Conservation (phyloP, 2,888 invertebrate genomes). For the Gryllus longicercus region DNA sequence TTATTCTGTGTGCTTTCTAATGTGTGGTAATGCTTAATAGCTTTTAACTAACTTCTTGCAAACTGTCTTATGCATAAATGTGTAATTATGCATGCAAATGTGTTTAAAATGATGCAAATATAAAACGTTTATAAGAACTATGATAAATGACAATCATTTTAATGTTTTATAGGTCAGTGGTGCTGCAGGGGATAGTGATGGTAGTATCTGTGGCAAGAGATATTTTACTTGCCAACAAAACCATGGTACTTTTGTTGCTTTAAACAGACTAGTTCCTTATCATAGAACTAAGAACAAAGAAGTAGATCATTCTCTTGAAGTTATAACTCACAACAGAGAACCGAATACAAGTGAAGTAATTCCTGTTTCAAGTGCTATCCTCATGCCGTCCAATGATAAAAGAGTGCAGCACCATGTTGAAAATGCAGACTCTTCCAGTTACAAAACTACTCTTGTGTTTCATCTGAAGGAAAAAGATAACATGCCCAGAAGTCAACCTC, state of each 20-base stretch:
- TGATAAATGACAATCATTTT: constrained; percentile 21
- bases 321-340: not conserved
- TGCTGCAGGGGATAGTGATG: constrained; percentile 27
- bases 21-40: too few relatives aligned
- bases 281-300: constrained; percentile 20
- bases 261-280: constrained; percentile 37
- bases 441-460: constrained; percentile 35
- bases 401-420: constrained; percentile 28
- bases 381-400: constrained; percentile 34
- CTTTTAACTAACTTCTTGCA: too few relatives aligned
- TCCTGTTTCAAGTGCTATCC: not conserved
- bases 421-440: constrained; percentile 29
- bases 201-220: constrained; percentile 27
- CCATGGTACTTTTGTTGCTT: constrained; percentile 39
- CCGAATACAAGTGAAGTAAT: not conserved
- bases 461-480: constrained; percentile 34
- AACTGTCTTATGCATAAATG: too few relatives aligned
- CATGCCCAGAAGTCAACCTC: constrained; percentile 29
- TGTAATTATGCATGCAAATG: too few relatives aligned
- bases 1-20: constrained; percentile 21
- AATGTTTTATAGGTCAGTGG: constrained; percentile 35
- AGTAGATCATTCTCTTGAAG: not conserved
- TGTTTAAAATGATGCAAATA: too few relatives aligned
- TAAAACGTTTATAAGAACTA: too few relatives aligned
- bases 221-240: constrained; percentile 39